Evolutionary conservation across 2,113 vertebrate genomes (phyloP), one percentile per base, ranked within the genome.

Genomic region (Seriola quinqueradiata): DNA sequence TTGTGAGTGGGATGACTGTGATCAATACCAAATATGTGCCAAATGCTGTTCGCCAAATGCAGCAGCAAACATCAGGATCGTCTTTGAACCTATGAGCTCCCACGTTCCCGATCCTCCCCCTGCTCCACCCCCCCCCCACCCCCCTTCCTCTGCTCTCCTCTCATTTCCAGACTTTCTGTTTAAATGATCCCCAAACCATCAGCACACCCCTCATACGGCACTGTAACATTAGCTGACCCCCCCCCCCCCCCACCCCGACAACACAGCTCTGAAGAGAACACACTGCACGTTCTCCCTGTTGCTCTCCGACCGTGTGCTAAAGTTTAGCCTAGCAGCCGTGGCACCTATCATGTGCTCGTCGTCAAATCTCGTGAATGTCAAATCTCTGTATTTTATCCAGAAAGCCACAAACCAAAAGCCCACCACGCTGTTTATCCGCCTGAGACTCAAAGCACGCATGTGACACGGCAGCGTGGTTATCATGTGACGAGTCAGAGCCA

Each of bases 11-110:
- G 23, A 42, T n/a, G 16, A 72, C 25, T 14, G 13, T 50, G 66
- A 85, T 91, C 70, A 52, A 63, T 84, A 83, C 65, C 34, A 59
- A 84, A 5, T 78, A 44, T 61, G 48, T 81, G 81, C 78, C 85
- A 87, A 87, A 79, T 48, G 57, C 34, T 67, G 23, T 17, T 69
- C 40, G 66, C 38, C 63, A 46, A 76, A 40, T 28, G 61, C 60
- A 58, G 38, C 66, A 71, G 91, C 75, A 89, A 95, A 93, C 81
- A 90, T 80, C 67, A 87, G 77, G 73, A 76, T 65, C 64, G 69
- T 65, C 16, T 82, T 57, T 80, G 67, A 80, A 87, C 94, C 94
- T 93, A 95, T 95, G 87, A 91, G 86, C 78, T 83, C 34, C 79
- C 70, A 59, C 50, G 58, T 25, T 66, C 11, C 72, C 6, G 46